Conservation (phyloP, 2,797 vertebrate species). For the Amniataba percoides region DNA sequence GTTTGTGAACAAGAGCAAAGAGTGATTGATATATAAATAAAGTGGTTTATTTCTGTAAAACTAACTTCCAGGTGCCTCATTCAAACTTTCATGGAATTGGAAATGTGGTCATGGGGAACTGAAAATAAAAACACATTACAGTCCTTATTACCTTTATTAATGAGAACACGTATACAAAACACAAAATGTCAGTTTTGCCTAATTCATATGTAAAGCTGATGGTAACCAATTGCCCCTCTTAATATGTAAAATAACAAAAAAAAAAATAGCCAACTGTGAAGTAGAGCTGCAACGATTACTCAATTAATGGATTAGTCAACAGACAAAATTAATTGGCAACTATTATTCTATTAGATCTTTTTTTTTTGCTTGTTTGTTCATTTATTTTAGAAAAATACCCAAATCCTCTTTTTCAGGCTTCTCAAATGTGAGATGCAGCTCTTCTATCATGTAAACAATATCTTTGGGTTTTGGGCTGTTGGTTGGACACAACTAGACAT, state of each 20-base stretch:
- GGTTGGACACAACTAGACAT: background rate
- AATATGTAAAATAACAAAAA: conserved; percentile 18
- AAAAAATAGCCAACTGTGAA: background rate
- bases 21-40: conserved; percentile 83
- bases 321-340: background rate
- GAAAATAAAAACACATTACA: conserved; percentile 28
- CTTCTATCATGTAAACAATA: background rate
- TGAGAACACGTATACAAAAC: conserved; percentile 20
- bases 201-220: conserved; percentile 20
- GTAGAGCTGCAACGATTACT: background rate
- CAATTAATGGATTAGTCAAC: background rate
- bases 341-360: background rate
- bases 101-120: background rate
- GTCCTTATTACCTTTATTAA: conserved; percentile 53
- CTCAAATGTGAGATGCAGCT: background rate
- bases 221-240: background rate
- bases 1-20: conserved; percentile 82
- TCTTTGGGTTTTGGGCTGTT: conserved; percentile 1
- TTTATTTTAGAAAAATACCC: background rate
- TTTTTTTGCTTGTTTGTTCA: no score
- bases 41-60: conserved; percentile 92
- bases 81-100: conserved; percentile 15
- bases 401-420: background rate
- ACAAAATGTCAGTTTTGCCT: no score
- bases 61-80: conserved; percentile 48